Percentiles rank a stretch among this genome's conserved stretches.
These are phyloP conservation scores for Chamaea fasciata DNA, from an alignment of 2,113 vertebrate species.

Conservation along the genomic window DNA sequence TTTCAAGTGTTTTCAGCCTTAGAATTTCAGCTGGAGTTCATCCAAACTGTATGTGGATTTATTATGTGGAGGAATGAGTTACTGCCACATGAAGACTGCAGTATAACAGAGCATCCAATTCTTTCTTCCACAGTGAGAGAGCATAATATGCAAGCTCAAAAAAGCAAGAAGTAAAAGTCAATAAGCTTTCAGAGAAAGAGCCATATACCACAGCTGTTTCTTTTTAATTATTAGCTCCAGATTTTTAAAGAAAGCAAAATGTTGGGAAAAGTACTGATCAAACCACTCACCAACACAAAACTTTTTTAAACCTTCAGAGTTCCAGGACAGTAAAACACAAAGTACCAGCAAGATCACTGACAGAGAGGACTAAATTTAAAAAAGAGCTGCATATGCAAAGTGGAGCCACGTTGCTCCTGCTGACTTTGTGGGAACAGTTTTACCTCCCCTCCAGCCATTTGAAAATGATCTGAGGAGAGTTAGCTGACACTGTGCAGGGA, in stretches of 20 bases:
- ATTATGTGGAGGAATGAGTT: slow-evolving; percentile 22
- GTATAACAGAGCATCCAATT: not conserved
- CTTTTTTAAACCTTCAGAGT: not conserved
- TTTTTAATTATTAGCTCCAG: not conserved
- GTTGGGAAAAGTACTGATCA: not conserved
- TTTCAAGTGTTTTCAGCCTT: not conserved
- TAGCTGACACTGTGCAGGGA: not conserved
- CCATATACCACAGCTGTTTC: not conserved
- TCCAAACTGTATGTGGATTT: slow-evolving; percentile 5
- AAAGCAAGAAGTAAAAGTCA: slow-evolving; percentile 14
- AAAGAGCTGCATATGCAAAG: not conserved
- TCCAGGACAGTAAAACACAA: not conserved
- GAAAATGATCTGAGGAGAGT: not conserved
- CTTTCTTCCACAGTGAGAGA: not conserved
- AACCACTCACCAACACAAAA: not conserved
- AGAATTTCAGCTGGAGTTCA: not conserved
- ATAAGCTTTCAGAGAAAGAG: not conserved
- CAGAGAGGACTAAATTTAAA: not conserved
- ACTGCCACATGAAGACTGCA: not conserved
- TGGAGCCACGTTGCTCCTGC: not conserved
- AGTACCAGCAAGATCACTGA: not conserved
- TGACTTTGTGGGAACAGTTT: not conserved
- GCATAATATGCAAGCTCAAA: not conserved
- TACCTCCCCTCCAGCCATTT: not conserved
- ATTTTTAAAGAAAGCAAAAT: slow-evolving; percentile 17